A percentile compares a stretch with the other conserved stretches of the same genome.
Evolutionary conservation across 2,797 vertebrate genomes (phyloP).

Genomic region (Podarcis siculus): DNA sequence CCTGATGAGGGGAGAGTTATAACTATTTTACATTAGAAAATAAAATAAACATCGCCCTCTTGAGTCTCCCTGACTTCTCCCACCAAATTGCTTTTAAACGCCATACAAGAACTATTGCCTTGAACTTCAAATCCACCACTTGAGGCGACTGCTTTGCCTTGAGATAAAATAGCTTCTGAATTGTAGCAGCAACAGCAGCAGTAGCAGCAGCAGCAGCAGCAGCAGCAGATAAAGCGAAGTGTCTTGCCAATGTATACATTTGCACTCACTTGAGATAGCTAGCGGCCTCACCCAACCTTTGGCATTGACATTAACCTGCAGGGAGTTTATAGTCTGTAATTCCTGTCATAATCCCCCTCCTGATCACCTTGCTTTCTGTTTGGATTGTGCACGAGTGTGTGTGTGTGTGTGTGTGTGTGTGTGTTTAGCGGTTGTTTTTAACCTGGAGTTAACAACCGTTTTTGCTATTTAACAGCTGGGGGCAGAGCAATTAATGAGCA

Average conservation of each 20-base stretch:
- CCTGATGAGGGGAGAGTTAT: no score
- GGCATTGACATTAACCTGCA: not conserved
- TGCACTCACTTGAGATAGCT: not conserved
- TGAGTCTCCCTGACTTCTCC: not conserved
- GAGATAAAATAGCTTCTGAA: not conserved
- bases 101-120: not conserved
- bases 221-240: no score
- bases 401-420: no score
- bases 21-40: no score
- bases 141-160: not conserved
- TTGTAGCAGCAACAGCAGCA: not conserved
- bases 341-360: not conserved
- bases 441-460: slow-evolving; percentile 24
- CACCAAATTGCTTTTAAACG: not conserved
- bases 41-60: no score
- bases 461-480: slow-evolving; percentile 24
- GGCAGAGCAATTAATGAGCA: slow-evolving; percentile 24
- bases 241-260: not conserved
- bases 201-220: not conserved
- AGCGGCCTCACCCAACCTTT: not conserved
- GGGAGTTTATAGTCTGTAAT: slow-evolving; percentile 4
- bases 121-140: not conserved
- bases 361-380: not conserved
- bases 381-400: not conserved
- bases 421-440: not conserved